Evolutionary conservation across 2,888 invertebrate species (phyloP), one percentile per base, ranked within the genome.

Genomic region (Epistrophe eligans): DNA sequence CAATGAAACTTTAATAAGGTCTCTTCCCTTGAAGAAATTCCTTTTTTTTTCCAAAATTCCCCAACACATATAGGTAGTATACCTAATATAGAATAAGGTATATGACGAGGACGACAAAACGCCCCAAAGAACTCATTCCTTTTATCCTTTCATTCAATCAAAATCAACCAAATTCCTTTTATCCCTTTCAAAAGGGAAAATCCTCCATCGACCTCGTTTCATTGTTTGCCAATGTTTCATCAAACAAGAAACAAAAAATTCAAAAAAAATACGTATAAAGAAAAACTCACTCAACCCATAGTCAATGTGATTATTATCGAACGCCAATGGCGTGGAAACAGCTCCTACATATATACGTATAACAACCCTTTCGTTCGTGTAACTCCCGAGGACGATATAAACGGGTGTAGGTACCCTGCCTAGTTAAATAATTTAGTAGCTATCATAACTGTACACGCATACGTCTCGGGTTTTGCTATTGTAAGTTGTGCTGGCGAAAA

Each of bases 391-490:
- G 76, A 43, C 66, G 50, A 43, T 8, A 7, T 35, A 24, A 45
- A 15, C 15, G 9, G 52, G 66, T 62, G 1, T 38, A 5, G 66
- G 52, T 74, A 55, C 55, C 50, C 67, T 77, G 45, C 43, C 71
- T 85, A 82, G 85, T 85, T 79, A 77, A 24, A 85, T 77, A 74
- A 79, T 85, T 82, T 85, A 85, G 85, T 79, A 66, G 77, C 85
- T 82, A 82, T 82, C 85, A 85, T 85, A 85, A 85, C 77, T 85
- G 77, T 77, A 85, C 85, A 85, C 74, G 74, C 77, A 85, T 73
- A 40, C 35, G 81, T 32, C 0, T 81, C 73, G 74, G 71, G 64
- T 74, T 64, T 11, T 40, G 40, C 19, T 64, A 28, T 17, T 45
- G 8, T 17, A 10, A 17, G 35, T 67, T 38, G 19, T 67, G 43